These are phyloP conservation scores for Crotalus viridis DNA, from an alignment of 2,113 vertebrate species.

Conservation along the genomic window DNA sequence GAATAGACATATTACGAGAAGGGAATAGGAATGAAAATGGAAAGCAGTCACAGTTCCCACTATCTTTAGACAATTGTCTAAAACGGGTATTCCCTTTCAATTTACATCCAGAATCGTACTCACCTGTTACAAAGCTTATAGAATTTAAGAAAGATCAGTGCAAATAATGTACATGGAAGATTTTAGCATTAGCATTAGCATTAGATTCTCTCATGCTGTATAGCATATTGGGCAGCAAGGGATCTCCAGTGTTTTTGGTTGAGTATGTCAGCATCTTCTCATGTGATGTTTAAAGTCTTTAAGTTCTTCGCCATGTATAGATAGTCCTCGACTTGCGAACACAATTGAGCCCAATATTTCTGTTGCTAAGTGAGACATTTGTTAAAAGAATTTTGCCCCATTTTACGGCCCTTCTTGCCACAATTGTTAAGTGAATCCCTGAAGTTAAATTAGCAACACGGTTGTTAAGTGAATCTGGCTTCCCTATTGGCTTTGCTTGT, in stretches of 20 bases:
- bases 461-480: neutral
- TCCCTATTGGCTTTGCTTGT: neutral
- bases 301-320: neutral
- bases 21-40: neutral
- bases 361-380: neutral
- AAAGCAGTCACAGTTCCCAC: neutral
- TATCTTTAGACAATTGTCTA: neutral
- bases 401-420: neutral
- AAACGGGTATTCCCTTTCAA: neutral
- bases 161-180: neutral
- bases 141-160: neutral
- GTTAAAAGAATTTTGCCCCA: neutral
- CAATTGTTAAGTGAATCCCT: neutral
- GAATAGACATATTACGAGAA: neutral
- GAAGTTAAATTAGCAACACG: neutral
- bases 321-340: neutral
- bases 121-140: neutral
- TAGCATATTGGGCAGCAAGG: neutral
- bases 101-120: no score
- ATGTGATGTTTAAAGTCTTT: neutral
- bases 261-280: neutral
- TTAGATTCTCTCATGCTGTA: neutral
- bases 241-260: no score
- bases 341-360: neutral
- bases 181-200: neutral